These are phyloP conservation scores for Hydractinia echinata DNA, from an alignment of 30 jellyfish, hydroid and myxozoan genomes.

Conservation along the genomic window DNA sequence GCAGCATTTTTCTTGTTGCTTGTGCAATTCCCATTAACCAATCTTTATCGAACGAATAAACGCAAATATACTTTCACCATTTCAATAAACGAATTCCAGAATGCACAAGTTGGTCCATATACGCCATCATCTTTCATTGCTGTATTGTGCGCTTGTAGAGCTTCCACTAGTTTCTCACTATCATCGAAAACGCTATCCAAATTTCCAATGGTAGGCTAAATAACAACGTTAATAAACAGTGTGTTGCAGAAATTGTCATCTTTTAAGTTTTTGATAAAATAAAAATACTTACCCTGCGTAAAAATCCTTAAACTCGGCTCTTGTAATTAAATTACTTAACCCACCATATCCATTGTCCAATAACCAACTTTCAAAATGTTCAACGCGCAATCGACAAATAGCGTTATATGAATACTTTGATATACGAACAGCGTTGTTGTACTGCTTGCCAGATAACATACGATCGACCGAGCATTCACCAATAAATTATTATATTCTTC, in stretches of 20 bases:
- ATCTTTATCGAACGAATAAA: constrained; percentile 22
- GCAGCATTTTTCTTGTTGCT: constrained; percentile 35
- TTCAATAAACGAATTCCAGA: constrained; percentile 39
- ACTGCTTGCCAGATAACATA: constrained; percentile 35
- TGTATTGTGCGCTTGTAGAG: background rate
- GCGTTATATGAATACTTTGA: constrained; percentile 30
- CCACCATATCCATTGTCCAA: background rate
- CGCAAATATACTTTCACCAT: constrained; percentile 7
- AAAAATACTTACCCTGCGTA: too few species aligned
- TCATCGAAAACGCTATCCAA: background rate
- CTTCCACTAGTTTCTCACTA: background rate
- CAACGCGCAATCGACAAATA: constrained; percentile 19
- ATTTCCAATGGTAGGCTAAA: background rate
- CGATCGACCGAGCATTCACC: constrained; percentile 20
- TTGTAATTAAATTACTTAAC: too few species aligned
- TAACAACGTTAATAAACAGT: background rate
- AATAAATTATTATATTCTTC: too few species aligned
- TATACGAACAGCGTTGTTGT: constrained; percentile 31
- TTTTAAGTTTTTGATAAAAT: background rate
- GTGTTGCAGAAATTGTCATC: background rate
- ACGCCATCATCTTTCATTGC: background rate
- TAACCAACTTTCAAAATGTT: constrained; percentile 15
- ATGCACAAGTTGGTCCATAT: background rate
- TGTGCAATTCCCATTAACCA: constrained; percentile 23
- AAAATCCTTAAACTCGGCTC: too few species aligned